Conservation (phyloP, 1,140 invertebrate species). For the Hylyphantes graminicola region DNA sequence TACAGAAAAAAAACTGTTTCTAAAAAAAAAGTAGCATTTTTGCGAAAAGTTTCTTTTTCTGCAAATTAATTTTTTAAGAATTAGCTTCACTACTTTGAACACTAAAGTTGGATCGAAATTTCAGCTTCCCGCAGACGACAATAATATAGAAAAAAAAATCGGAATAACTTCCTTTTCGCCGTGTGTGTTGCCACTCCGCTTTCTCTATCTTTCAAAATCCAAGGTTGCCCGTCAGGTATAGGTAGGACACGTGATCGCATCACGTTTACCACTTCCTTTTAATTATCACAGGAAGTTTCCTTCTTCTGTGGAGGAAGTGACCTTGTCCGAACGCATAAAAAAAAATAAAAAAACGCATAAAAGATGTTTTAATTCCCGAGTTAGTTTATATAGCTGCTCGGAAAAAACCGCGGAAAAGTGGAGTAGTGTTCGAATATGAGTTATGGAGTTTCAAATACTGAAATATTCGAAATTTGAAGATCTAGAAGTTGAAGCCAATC, state of each 20-base stretch:
- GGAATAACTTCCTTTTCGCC: slow-evolving; percentile 29
- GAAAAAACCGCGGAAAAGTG: slow-evolving; percentile 18
- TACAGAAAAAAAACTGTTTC: too few species aligned
- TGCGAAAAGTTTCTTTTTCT: too few species aligned
- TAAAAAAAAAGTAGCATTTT: too few species aligned
- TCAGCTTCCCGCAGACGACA: slow-evolving; percentile 2
- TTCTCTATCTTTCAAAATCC: slow-evolving; percentile 37
- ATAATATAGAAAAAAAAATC: slow-evolving; percentile 1
- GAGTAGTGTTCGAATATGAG: not conserved
- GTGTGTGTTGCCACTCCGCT: not conserved
- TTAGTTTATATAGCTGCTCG: slow-evolving; percentile 44
- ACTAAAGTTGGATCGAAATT: too few species aligned
- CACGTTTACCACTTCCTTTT: slow-evolving; percentile 30
- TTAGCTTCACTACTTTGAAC: too few species aligned
- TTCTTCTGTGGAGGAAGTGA: slow-evolving; percentile 37
- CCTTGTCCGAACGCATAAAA: slow-evolving; percentile 10
- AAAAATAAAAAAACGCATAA: too few species aligned
- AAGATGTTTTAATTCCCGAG: not conserved
- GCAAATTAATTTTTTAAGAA: too few species aligned
- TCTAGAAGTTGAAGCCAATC: too few species aligned
- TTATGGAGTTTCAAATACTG: too few species aligned
- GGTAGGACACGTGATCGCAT: slow-evolving; percentile 26
- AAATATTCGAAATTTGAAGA: too few species aligned
- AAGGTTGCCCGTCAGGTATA: slow-evolving; percentile 48
- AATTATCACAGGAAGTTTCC: slow-evolving; percentile 41